phyloP scores from a whole-genome alignment of 2,113 vertebrate genomes.

The Rissa tridactyla region DNA sequence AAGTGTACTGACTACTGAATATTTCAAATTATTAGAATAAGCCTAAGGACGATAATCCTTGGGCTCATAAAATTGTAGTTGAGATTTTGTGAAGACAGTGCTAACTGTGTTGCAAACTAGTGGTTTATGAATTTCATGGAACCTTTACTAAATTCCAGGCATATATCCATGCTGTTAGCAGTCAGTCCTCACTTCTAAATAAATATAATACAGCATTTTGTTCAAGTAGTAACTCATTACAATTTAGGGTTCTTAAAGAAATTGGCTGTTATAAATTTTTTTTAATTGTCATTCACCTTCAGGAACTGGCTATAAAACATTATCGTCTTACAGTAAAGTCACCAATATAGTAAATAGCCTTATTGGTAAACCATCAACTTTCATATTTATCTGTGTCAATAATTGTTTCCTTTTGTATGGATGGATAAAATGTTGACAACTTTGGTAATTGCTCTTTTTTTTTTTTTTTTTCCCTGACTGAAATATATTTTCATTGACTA shows the following conservation, averaged over 20 bases:
- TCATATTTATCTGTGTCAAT: conserved; percentile 63
- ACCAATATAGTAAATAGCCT: conserved; percentile 62
- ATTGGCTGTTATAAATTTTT: conserved; percentile 53
- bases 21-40: neutral
- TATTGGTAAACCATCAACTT: conserved; percentile 59
- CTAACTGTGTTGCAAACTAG: neutral
- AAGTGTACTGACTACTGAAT: neutral
- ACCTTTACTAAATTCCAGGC: conserved; percentile 42
- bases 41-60: neutral
- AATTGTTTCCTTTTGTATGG: conserved; percentile 16
- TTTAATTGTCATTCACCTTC: conserved; percentile 66
- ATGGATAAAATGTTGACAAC: conserved; percentile 48
- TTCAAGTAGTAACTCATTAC: conserved; percentile 55
- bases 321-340: conserved; percentile 55
- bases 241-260: conserved; percentile 50
- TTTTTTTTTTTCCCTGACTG: neutral
- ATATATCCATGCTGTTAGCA: conserved; percentile 51
- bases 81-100: neutral
- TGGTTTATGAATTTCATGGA: conserved; percentile 13
- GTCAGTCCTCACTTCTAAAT: conserved; percentile 48
- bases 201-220: conserved; percentile 23
- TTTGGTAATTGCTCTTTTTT: conserved; percentile 20
- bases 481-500: conserved; percentile 36
- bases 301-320: conserved; percentile 66
- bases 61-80: neutral